Evolutionary conservation across 2,113 vertebrate genomes (phyloP), one percentile per base, ranked within the genome.

Genomic region (Lepus europaeus): DNA sequence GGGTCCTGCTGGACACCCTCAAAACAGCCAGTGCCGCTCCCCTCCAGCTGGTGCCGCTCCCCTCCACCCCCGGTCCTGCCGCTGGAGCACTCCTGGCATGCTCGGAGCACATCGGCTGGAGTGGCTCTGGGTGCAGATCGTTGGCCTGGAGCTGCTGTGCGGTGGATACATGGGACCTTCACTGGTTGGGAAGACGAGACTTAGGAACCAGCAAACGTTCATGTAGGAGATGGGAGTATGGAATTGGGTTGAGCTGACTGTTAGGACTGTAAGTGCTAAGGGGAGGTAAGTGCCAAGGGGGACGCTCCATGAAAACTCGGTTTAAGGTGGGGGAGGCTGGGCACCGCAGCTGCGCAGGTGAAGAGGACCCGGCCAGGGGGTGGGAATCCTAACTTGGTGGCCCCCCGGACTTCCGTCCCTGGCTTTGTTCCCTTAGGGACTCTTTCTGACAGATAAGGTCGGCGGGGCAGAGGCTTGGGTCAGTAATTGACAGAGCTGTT

Each of bases 401-500:
- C 85, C 81, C 10, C 3, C 88, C 27, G 39, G 61, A 59, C 59
- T 76, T 36, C 33, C 22, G 45, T 68, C 39, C 27, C 73, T 66
- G 93, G 56, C 73, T 79, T 66, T 53, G 90, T 91, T 92, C 45
- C 69, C 82, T 79, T 82, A 83, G 92, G 85, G 90, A 93, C 63
- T 36, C n/a, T 93, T 94, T 88, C 93, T 95, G 93, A 93, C 73
- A 72, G 63, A 78, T 85, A 27, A 74, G 22, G 64, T 69, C 77
- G 86, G 45, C 53, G 31, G 23, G 53, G 45, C 74, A 31, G 77
- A 88, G 77, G 69, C 68, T 59, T 89, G 73, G 33, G 87, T 94
- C 78, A 90, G 12, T 74, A 69, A 90, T 1, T 96, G 84, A 84
- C 64, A 90, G 70, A 86, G 27, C 8, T n/a, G 4, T 91, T 79